Evolutionary conservation across 2,797 vertebrate species (phyloP).

Genomic region (Brotula barbata): DNA sequence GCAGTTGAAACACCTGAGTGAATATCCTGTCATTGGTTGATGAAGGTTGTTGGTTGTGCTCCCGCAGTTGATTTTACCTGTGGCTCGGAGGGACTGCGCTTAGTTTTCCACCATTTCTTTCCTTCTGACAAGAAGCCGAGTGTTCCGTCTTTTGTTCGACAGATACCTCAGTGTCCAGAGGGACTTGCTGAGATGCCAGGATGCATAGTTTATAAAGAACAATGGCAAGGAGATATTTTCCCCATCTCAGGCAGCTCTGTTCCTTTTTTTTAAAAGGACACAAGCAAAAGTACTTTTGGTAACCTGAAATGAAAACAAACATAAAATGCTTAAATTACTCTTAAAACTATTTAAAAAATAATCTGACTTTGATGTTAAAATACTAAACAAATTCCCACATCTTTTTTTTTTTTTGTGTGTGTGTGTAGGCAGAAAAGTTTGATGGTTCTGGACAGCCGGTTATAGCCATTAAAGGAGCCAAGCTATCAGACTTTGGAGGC

Average conservation of each 20-base stretch:
- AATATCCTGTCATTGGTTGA: conserved; percentile 35
- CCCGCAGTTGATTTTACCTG: conserved; percentile 45
- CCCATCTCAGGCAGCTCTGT: conserved; percentile 14
- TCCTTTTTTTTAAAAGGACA: too few species aligned
- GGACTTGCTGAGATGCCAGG: conserved; percentile 44
- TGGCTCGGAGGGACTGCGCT: conserved; percentile 51
- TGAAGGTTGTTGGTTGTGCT: conserved; percentile 15
- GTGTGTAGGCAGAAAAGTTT: conserved; percentile 89
- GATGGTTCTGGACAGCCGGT: conserved; percentile 91
- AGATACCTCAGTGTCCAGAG: conserved; percentile 37
- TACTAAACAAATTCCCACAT: not conserved
- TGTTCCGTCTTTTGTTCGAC: conserved; percentile 56
- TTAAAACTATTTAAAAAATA: too few species aligned
- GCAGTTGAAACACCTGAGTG: conserved; percentile 27
- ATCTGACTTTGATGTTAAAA: too few species aligned
- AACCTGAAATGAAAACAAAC: not conserved
- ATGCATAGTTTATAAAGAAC: conserved; percentile 60
- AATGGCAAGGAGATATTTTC: conserved; percentile 27
- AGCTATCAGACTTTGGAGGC: conserved; percentile 94
- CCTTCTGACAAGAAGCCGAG: conserved; percentile 38
- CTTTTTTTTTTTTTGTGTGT: conserved; percentile 23
- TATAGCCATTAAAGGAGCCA: conserved; percentile 91
- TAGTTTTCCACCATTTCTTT: conserved; percentile 40
- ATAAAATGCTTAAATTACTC: not conserved
- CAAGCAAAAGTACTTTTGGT: not conserved